Evolutionary conservation across 2,113 vertebrate species (phyloP).

Genomic region (Kobus ellipsiprymnus): DNA sequence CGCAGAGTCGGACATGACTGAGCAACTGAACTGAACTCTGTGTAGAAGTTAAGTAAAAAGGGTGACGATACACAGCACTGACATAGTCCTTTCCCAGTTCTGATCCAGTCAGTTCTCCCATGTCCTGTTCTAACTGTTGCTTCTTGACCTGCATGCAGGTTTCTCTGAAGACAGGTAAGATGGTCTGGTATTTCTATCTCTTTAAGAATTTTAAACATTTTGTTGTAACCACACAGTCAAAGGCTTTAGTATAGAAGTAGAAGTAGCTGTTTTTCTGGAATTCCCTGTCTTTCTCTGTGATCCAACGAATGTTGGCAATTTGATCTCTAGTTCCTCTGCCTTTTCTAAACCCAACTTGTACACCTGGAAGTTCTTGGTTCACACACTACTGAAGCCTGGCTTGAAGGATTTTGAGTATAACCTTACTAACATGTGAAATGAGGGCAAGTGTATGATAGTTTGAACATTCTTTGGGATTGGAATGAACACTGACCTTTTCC

Average conservation of each 20-base stretch:
- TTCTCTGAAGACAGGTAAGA: background rate
- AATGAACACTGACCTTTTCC: background rate
- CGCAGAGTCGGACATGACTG: rapidly evolving
- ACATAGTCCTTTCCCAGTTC: background rate
- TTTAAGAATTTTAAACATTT: background rate
- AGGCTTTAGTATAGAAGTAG: background rate
- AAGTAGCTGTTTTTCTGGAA: background rate
- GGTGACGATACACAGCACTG: background rate
- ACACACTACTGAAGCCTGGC: background rate
- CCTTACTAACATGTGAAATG: background rate
- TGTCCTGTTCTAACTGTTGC: background rate
- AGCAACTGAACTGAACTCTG: background rate
- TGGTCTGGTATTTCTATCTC: background rate
- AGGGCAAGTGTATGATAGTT: background rate
- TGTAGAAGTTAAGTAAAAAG: background rate
- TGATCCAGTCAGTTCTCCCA: background rate
- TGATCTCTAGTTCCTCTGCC: background rate
- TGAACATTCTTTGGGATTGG: background rate
- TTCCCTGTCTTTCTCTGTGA: background rate
- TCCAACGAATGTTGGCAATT: background rate
- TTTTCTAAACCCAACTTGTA: background rate
- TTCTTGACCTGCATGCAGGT: background rate
- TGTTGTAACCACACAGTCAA: background rate
- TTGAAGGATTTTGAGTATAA: background rate
- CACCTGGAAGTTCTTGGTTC: background rate